These are phyloP conservation scores for Bombus waltoni DNA, from an alignment of 1,140 invertebrate genomes.

Conservation along the genomic window DNA sequence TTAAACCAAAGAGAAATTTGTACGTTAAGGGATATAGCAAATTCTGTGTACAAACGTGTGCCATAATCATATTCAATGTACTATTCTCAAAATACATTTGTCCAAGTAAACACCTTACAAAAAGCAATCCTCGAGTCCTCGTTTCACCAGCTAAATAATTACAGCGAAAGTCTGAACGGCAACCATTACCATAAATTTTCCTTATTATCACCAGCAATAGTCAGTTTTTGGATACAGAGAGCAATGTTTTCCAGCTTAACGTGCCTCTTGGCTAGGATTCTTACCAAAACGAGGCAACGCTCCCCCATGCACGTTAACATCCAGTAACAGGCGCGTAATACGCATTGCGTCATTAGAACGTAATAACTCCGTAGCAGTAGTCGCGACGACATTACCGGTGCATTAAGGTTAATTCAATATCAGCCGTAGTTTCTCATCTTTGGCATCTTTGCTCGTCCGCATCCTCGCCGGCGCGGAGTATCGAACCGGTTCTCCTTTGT, in stretches of 20 bases:
- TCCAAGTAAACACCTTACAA: not conserved
- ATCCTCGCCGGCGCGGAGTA: not conserved
- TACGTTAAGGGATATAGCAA: too few species aligned
- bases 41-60: not conserved
- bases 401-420: slow-evolving; percentile 47
- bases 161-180: too few species aligned
- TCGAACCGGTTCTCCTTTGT: slow-evolving; percentile 2
- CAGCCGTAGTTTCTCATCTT: slow-evolving; percentile 9
- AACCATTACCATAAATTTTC: not conserved
- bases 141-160: not conserved
- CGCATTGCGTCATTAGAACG: not conserved
- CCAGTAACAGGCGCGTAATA: not conserved
- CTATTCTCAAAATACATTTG: not conserved
- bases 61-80: not conserved
- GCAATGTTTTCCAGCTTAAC: not conserved
- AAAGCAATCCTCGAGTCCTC: not conserved
- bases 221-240: not conserved
- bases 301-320: not conserved
- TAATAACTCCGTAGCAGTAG: slow-evolving; percentile 22
- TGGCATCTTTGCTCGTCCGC: not conserved
- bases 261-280: not conserved
- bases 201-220: not conserved
- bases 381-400: slow-evolving; percentile 19
- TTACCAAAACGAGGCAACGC: slow-evolving; percentile 9
- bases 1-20: not conserved